Evolutionary conservation across 2,113 vertebrate species (phyloP), one percentile per base, ranked within the genome.

Genomic region (Cinclus mexicanus): DNA sequence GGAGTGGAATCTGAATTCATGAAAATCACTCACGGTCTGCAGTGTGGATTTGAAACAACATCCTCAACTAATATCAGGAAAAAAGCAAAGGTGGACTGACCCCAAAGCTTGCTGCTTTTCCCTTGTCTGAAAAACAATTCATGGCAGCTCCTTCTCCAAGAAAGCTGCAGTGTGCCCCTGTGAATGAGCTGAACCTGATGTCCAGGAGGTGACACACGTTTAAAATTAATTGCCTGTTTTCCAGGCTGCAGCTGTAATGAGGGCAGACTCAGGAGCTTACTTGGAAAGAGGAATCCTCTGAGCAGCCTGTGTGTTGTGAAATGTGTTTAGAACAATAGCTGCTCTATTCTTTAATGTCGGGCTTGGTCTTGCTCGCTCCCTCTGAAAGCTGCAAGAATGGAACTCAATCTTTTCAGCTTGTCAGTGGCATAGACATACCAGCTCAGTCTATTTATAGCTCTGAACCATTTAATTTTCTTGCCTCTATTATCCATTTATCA

Each of bases 141-240:
- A 28, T 0, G 0, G 81, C 59, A 90, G 82, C n/a, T 78, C 23
- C 44, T 56, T 63, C 59, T 86, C 31, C 56, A 61, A 71, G 79
- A 71, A 86, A 88, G 76, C 47, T 89, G 68, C 42, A 89, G 22
- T 57, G 42, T 57, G 55, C 77, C 52, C 68, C 76, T 78, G 26
- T 2, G 21, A 91, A 77, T 83, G 83, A 52, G 79, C 76, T 87
- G 92, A 89, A 84, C 83, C 57, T 72, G 44, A 87, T 93, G 90
- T 90, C 86, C 87, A 83, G 86, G 88, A 78, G 76, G 89, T 0
- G 14, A 89, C 72, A 90, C 49, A 64, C 0, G 4, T 67, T 89
- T 89, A 69, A 93, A 91, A 94, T 83, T 93, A 94, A 96, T 95
- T 95, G 89, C 89, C 74, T 95, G 29, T 80, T 93, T 94, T 95